Evolutionary conservation across 2,113 vertebrate genomes (phyloP).

Genomic region (Dendropsophus ebraccatus): DNA sequence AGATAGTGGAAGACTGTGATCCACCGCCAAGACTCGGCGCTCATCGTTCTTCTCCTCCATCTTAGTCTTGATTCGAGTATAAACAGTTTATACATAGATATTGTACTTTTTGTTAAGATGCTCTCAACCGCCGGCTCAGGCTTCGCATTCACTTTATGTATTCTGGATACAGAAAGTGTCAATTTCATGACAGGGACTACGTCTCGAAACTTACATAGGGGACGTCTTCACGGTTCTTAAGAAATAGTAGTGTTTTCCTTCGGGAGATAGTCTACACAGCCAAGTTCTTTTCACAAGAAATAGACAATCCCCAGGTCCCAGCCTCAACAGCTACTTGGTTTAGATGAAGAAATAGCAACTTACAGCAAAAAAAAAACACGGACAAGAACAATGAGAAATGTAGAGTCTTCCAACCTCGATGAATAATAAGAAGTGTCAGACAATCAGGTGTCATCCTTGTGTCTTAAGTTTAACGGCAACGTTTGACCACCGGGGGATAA

Average conservation of each 20-base stretch:
- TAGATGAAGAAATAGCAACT: constrained; percentile 1
- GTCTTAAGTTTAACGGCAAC: background rate
- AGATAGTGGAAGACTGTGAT: background rate
- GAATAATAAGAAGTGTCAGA: background rate
- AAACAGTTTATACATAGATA: background rate
- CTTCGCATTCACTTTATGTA: background rate
- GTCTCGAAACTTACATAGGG: constrained; percentile 26
- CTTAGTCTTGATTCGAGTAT: background rate
- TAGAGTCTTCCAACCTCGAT: background rate
- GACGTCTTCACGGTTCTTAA: constrained; percentile 32
- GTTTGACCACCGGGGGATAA: background rate
- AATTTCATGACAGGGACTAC: constrained; percentile 31
- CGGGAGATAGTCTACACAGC: constrained; percentile 17
- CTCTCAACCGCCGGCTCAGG: background rate
- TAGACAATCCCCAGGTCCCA: constrained; percentile 35
- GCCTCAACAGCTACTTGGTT: constrained; percentile 16
- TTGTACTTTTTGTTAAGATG: background rate
- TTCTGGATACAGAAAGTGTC: constrained; percentile 20
- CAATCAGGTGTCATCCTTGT: background rate
- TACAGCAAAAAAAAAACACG: background rate
- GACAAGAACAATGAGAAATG: background rate
- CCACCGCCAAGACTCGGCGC: background rate
- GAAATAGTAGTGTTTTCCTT: constrained; percentile 15
- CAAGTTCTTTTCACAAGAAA: constrained; percentile 29
- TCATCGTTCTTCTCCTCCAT: background rate